Conservation (phyloP, 2,888 invertebrate species). For the Sialis fuliginosa region DNA sequence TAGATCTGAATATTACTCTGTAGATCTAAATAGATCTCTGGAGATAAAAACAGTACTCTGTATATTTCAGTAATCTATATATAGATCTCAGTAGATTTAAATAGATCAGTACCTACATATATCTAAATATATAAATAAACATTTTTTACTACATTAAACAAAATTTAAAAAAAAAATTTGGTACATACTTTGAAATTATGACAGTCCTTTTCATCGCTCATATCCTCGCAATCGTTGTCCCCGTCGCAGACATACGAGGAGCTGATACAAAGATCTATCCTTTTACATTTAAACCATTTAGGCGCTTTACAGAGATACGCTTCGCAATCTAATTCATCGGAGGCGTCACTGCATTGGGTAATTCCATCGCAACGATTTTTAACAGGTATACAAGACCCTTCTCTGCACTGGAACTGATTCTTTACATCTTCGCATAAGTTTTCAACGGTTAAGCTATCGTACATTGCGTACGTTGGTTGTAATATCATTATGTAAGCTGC, state of each 20-base stretch:
- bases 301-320: slow-evolving; percentile 6
- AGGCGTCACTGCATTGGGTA: slow-evolving; percentile 20
- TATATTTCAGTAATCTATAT: too few species aligned
- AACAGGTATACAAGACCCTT: slow-evolving; percentile 18
- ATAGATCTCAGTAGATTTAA: too few species aligned
- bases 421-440: slow-evolving; percentile 10
- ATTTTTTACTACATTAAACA: background rate
- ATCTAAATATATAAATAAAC: background rate
- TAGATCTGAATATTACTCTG: too few species aligned
- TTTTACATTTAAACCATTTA: slow-evolving; percentile 4
- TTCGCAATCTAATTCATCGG: slow-evolving; percentile 23
- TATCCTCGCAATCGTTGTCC: slow-evolving; percentile 3
- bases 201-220: slow-evolving; percentile 4
- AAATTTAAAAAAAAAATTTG: background rate
- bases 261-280: background rate
- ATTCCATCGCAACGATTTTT: slow-evolving; percentile 19
- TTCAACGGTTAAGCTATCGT: slow-evolving; percentile 10
- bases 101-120: background rate
- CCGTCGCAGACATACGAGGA: slow-evolving; percentile 2
- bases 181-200: background rate
- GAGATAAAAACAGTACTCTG: too few species aligned
- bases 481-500: too few species aligned
- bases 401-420: slow-evolving; percentile 12
- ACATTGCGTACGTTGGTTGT: slow-evolving; percentile 2
- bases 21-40: too few species aligned